Conservation (phyloP, 2,797 vertebrate species). For the Anisognathus igniventris region DNA sequence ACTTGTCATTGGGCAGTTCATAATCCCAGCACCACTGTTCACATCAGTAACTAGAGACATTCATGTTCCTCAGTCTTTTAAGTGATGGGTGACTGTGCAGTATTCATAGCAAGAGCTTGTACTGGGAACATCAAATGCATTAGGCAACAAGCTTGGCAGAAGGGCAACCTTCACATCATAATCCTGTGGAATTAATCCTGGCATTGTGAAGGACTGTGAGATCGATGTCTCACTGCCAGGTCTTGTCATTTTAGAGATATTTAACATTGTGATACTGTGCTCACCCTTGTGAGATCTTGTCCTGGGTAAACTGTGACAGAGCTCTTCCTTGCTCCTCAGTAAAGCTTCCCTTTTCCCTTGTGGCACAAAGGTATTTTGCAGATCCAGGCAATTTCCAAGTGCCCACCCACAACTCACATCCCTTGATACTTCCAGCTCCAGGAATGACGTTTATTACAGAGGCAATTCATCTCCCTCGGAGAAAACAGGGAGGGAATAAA, state of each 20-base stretch:
- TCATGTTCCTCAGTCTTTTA: not conserved
- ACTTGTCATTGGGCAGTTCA: not conserved
- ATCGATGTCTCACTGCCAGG: not conserved
- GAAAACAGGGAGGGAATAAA: not conserved
- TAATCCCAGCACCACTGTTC: not conserved
- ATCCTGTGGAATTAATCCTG: not conserved
- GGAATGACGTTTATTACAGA: not conserved
- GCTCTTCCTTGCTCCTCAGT: not conserved
- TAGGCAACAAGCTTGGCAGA: not conserved
- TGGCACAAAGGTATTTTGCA: not conserved
- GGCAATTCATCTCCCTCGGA: not conserved
- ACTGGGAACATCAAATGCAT: not conserved
- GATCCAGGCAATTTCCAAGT: not conserved
- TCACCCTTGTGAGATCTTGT: not conserved
- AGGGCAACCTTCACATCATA: not conserved
- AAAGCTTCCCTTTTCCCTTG: not conserved
- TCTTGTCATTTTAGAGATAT: not conserved
- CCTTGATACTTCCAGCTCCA: not conserved
- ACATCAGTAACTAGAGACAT: not conserved
- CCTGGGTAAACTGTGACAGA: not conserved
- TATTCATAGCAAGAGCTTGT: not conserved
- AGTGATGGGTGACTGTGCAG: not conserved
- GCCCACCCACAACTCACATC: not conserved
- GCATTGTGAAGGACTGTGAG: not conserved
- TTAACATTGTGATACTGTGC: not conserved